phyloP scores from a whole-genome alignment of 2,797 vertebrate genomes.

The Enteromius radiatus region DNA sequence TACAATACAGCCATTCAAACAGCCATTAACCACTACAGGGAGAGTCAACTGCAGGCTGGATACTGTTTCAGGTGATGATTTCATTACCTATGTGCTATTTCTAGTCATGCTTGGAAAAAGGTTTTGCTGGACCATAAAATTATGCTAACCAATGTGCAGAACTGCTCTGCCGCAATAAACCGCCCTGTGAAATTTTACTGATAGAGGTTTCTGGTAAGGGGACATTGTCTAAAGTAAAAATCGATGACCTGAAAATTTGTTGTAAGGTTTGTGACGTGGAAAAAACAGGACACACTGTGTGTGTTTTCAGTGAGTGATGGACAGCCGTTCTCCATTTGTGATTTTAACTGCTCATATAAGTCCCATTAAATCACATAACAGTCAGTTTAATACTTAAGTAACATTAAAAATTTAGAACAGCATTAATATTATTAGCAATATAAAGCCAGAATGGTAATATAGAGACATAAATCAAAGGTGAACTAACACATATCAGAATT shows the following conservation, averaged over 20 bases:
- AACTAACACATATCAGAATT: conserved; percentile 11
- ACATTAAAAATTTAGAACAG: conserved; percentile 9
- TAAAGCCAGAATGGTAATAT: not conserved
- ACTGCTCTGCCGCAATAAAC: conserved; percentile 55
- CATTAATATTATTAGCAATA: conserved; percentile 13
- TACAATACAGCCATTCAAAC: conserved; percentile 55
- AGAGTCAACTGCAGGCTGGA: conserved; percentile 57
- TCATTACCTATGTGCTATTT: conserved; percentile 66
- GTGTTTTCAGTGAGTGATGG: not conserved
- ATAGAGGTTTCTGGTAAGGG: conserved; percentile 5
- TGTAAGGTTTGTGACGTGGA: conserved; percentile 24
- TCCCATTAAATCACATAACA: not conserved
- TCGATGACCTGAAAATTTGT: conserved; percentile 45
- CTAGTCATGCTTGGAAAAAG: conserved; percentile 57
- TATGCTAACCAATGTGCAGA: conserved; percentile 49
- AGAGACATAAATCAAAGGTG: conserved; percentile 5
- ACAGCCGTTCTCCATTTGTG: not conserved
- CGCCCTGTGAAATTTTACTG: conserved; percentile 59
- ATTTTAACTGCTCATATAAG: conserved; percentile 14
- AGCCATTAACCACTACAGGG: conserved; percentile 61
- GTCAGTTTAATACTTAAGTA: conserved; percentile 10
- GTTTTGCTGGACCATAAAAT: conserved; percentile 64
- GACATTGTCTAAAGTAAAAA: conserved; percentile 40
- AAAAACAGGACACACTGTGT: conserved; percentile 1
- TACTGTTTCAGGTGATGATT: conserved; percentile 67